Evolutionary conservation across 2,888 invertebrate genomes (phyloP).

Genomic region (Harpagoxenus sublaevis): DNA sequence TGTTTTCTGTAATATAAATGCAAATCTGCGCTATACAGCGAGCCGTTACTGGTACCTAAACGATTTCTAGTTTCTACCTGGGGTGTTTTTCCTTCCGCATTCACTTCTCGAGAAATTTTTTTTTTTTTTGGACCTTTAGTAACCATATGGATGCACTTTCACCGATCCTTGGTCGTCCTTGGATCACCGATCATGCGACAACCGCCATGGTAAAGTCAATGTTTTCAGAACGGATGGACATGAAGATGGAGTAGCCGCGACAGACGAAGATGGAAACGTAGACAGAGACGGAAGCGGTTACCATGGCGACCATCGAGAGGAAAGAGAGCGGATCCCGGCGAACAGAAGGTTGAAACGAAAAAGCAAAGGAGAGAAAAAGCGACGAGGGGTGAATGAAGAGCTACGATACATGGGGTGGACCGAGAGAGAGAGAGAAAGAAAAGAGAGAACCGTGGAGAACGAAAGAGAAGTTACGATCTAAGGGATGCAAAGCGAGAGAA

Average conservation of each 20-base stretch:
- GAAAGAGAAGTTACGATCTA: slow-evolving; percentile 55
- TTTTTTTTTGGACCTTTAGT: background rate
- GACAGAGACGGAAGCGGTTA: slow-evolving; percentile 76
- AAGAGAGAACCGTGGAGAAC: slow-evolving; percentile 20
- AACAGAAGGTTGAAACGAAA: slow-evolving; percentile 46
- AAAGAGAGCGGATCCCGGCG: slow-evolving; percentile 62
- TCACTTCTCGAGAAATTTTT: background rate
- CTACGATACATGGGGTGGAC: slow-evolving; percentile 50
- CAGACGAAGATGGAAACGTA: slow-evolving; percentile 41
- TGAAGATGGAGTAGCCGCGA: slow-evolving; percentile 65
- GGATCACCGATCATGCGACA: slow-evolving; percentile 57
- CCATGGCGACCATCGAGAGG: slow-evolving; percentile 78
- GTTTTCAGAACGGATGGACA: slow-evolving; percentile 80
- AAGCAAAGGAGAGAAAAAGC: slow-evolving; percentile 51
- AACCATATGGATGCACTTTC: background rate
- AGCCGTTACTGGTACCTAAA: background rate
- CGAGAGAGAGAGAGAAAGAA: slow-evolving; percentile 29
- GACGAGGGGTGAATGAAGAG: slow-evolving; percentile 56
- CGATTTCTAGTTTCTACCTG: slow-evolving; percentile 9
- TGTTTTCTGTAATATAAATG: slow-evolving; percentile 34
- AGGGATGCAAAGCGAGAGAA: slow-evolving; percentile 49
- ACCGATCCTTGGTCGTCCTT: slow-evolving; percentile 16
- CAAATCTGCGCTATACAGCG: slow-evolving; percentile 8
- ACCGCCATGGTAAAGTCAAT: slow-evolving; percentile 79
- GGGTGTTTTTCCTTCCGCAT: background rate